A percentile compares a stretch with the other conserved stretches of the same genome.
Evolutionary conservation across 37 sponge, comb jelly and placozoan genomes (phyloP).

Genomic region (Eunapius fragilis): DNA sequence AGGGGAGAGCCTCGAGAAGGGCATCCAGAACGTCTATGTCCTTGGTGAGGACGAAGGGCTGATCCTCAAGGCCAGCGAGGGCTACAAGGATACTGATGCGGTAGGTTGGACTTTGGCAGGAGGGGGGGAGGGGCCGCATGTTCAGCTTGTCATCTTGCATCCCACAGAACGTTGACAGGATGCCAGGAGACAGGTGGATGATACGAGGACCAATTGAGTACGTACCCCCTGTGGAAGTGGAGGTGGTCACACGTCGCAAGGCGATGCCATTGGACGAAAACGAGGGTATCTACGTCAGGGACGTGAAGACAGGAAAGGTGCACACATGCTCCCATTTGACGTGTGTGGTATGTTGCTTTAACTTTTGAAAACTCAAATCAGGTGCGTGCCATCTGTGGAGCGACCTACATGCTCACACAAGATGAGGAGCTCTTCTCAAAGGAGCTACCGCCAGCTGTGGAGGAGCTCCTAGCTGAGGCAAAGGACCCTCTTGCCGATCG

Average conservation of each 20-base stretch:
- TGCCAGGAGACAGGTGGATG: conserved; percentile 99
- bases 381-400: conserved; percentile 93
- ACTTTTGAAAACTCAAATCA: conserved; percentile 1
- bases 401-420: conserved; percentile 98
- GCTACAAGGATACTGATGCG: conserved; percentile 77
- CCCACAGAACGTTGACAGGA: conserved; percentile 55
- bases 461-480: conserved; percentile 87
- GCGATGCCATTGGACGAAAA: conserved; percentile 99
- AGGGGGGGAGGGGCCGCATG: neutral
- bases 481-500: conserved; percentile 97
- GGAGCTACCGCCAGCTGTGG: conserved; percentile 96
- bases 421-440: conserved; percentile 99
- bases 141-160: too few species aligned
- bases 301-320: conserved; percentile 97
- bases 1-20: conserved; percentile 87
- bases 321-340: conserved; percentile 1
- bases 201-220: conserved; percentile 96
- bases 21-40: conserved; percentile 95
- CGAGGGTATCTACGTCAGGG: conserved; percentile 98
- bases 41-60: conserved; percentile 98
- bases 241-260: conserved; percentile 91
- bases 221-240: conserved; percentile 96
- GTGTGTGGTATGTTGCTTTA: neutral
- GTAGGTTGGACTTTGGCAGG: too few species aligned
- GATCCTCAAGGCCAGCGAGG: conserved; percentile 88